Evolutionary conservation across 92 coral and sea anemone genomes (phyloP), one percentile per base, ranked within the genome.

Genomic region (Epizoanthus scotinus): DNA sequence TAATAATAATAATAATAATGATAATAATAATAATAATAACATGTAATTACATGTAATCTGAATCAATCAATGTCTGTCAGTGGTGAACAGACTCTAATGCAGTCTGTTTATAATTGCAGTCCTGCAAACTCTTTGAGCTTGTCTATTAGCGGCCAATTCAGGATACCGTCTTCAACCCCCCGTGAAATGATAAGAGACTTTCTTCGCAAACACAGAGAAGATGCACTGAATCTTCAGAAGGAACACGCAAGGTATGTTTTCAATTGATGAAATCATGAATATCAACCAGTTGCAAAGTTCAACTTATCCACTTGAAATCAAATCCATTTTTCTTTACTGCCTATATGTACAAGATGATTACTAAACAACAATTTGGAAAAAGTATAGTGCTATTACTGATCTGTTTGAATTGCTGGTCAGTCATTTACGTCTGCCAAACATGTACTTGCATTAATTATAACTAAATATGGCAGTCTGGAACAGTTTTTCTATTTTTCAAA

Each of bases 91-190:
- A 44, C 10, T 44, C 50, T 44, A 44, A 29, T 63, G 69, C 0
- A 13, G 36, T n/a, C 8, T 42, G 20, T 29, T 65, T 53, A 36
- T 9, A 40, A 38, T 72, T 84, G 20, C 78, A 92, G 97, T 68
- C 91, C 97, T 12, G 83, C 85, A 65, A 88, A 91, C 70, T 87
- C 97, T 2, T 73, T 92, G 73, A 87, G 92, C 70, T 79, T 92
- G 67, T 92, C 97, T 22, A 80, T 74, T 31, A 71, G 87, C 87
- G 97, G 97, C 28, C 85, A 87, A 73, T 89, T 92, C 68, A 74
- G 82, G 24, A 87, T 92, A 18, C 97, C 97, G 38, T 79, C 97
- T 0, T 87, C 94, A 19, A 81, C 87, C 38, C 89, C 97, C 20
- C 69, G 85, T 65, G 94, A 90, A 50, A 29, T 82, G 18, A 77